phyloP scores from a whole-genome alignment of 2,888 invertebrate species.

The Himalopsyche anomala region DNA sequence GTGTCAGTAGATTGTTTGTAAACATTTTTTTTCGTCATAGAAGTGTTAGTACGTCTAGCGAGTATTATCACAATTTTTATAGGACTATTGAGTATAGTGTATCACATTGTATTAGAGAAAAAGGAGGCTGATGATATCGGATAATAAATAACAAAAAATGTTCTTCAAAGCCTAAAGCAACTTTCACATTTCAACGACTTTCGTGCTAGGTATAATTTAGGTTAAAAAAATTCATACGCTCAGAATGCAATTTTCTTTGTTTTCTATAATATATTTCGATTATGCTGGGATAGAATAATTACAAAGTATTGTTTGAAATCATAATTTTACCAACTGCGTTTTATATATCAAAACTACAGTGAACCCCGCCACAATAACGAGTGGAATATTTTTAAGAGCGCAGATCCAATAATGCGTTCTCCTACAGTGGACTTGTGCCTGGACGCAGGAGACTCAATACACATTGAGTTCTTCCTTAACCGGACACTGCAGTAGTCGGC shows the following conservation, averaged over 20 bases:
- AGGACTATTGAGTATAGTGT: conserved; percentile 51
- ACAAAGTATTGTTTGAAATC: too few species aligned
- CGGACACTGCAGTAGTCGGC: too few species aligned
- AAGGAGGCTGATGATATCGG: conserved; percentile 55
- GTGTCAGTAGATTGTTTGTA: conserved; percentile 45
- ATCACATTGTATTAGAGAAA: conserved; percentile 53
- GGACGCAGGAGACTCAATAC: too few species aligned
- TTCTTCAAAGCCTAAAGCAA: conserved; percentile 36
- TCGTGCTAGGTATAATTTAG: conserved; percentile 4
- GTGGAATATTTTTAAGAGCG: too few species aligned
- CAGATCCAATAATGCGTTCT: too few species aligned
- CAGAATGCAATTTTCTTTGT: not conserved
- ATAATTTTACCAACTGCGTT: too few species aligned
- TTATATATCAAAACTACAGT: too few species aligned
- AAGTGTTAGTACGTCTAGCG: conserved; percentile 39
- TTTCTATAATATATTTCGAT: too few species aligned
- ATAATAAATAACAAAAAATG: conserved; percentile 41
- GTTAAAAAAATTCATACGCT: conserved; percentile 3
- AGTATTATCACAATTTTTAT: conserved; percentile 48
- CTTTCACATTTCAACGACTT: conserved; percentile 35
- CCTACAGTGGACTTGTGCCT: too few species aligned
- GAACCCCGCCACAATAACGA: too few species aligned
- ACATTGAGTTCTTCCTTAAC: too few species aligned
- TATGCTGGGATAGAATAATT: too few species aligned
- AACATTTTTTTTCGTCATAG: conserved; percentile 44